Percentiles rank a stretch among this genome's conserved stretches.
Conservation (phyloP, 2,797 vertebrate genomes). For the Ctenopoma kingsleyae region DNA sequence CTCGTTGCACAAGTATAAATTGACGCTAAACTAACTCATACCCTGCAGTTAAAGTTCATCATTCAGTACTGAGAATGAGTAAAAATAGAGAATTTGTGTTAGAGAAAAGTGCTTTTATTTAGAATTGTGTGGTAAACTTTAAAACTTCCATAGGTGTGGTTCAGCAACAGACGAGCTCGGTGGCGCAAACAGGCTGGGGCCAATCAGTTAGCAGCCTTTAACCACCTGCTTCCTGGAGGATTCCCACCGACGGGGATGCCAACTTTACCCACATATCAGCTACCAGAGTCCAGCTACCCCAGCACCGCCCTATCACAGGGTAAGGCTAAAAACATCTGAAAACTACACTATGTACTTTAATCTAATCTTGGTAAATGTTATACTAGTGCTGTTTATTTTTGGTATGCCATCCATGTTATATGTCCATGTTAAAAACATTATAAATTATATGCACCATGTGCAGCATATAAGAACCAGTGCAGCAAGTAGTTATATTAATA, state of each 20-base stretch:
- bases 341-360: conserved; percentile 39
- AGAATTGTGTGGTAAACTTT: background rate
- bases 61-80: background rate
- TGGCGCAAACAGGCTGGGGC: conserved; percentile 99
- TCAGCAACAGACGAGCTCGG: conserved; percentile 95
- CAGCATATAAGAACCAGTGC: conserved; percentile 52
- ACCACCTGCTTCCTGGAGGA: conserved; percentile 95
- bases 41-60: background rate
- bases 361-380: conserved; percentile 61
- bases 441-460: conserved; percentile 57
- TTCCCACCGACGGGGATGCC: conserved; percentile 96
- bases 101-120: background rate
- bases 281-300: conserved; percentile 93
- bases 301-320: conserved; percentile 93
- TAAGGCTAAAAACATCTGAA: conserved; percentile 69
- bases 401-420: conserved; percentile 56
- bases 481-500: conserved; percentile 65
- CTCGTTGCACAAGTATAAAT: background rate
- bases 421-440: conserved; percentile 29
- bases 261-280: conserved; percentile 94
- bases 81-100: background rate
- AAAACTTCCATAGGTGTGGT: conserved; percentile 91
- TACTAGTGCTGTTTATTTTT: conserved; percentile 52
- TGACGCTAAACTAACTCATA: background rate
- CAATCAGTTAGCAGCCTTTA: conserved; percentile 97